Conservation (phyloP, 2,113 vertebrate genomes). For the Lophotis ruficrista region DNA sequence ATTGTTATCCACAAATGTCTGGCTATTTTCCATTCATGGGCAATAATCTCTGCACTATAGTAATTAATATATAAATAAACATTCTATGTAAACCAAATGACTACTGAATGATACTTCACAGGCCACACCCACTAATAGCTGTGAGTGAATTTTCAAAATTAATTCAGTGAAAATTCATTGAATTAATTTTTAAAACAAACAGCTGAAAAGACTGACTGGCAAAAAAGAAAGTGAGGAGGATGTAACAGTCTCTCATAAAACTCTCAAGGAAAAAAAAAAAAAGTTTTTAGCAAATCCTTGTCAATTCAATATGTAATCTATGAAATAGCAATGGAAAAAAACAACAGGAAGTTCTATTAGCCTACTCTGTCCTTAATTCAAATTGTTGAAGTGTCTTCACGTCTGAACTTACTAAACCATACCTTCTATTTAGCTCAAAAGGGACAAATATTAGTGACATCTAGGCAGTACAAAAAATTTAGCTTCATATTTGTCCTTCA, state of each 20-base stretch:
- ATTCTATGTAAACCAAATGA: neutral
- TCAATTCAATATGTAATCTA: neutral
- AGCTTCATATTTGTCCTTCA: neutral
- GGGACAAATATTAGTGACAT: neutral
- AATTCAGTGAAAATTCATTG: neutral
- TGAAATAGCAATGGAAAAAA: neutral
- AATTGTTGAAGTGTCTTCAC: neutral
- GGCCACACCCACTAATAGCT: neutral
- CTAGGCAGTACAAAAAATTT: neutral
- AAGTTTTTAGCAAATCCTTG: neutral
- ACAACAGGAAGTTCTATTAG: neutral
- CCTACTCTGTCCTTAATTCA: neutral
- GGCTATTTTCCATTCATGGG: neutral
- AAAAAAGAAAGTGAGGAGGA: neutral
- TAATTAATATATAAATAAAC: slow-evolving; percentile 14
- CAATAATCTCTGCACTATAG: neutral
- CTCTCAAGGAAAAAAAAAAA: neutral
- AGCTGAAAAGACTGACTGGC: neutral
- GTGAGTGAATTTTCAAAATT: neutral
- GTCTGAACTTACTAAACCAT: neutral
- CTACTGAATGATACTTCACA: neutral
- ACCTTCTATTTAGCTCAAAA: neutral
- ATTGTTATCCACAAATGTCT: neutral
- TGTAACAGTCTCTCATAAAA: neutral
- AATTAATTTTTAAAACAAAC: neutral